Evolutionary conservation across 1,140 invertebrate species (phyloP).

Genomic region (Wasmannia auropunctata): DNA sequence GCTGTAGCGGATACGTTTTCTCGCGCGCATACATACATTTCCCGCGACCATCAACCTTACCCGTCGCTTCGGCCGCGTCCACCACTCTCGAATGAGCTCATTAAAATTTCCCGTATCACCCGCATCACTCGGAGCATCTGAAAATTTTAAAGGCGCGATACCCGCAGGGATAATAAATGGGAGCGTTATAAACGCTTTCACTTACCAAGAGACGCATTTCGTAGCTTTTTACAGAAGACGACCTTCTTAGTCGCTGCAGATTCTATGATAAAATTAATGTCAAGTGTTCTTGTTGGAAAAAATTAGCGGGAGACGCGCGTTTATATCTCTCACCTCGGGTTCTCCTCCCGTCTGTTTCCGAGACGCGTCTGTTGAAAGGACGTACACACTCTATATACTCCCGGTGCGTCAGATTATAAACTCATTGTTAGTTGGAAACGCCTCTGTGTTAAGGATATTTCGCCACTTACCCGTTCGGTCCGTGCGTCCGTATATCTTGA

Average conservation of each 20-base stretch:
- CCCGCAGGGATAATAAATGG: not conserved
- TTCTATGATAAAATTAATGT: slow-evolving; percentile 13
- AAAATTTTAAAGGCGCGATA: not conserved
- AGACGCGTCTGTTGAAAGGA: not conserved
- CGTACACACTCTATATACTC: not conserved
- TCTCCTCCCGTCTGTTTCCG: too few relatives aligned
- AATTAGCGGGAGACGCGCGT: not conserved
- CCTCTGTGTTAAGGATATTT: not conserved
- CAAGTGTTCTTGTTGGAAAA: not conserved
- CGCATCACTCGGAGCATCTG: not conserved
- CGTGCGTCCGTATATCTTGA: not conserved
- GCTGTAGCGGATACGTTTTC: not conserved
- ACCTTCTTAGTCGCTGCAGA: not conserved
- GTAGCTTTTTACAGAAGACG: not conserved
- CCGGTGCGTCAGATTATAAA: slow-evolving; percentile 27
- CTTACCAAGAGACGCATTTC: not conserved
- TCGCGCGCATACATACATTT: not conserved
- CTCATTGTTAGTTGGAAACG: slow-evolving; percentile 1
- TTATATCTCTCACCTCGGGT: not conserved
- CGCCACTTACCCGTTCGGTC: not conserved
- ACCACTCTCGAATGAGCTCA: not conserved
- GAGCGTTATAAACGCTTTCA: not conserved
- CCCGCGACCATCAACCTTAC: not conserved
- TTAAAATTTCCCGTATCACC: slow-evolving; percentile 7
- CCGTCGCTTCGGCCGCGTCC: not conserved